phyloP scores from a whole-genome alignment of 2,888 invertebrate genomes.

The Malacosoma neustria region DNA sequence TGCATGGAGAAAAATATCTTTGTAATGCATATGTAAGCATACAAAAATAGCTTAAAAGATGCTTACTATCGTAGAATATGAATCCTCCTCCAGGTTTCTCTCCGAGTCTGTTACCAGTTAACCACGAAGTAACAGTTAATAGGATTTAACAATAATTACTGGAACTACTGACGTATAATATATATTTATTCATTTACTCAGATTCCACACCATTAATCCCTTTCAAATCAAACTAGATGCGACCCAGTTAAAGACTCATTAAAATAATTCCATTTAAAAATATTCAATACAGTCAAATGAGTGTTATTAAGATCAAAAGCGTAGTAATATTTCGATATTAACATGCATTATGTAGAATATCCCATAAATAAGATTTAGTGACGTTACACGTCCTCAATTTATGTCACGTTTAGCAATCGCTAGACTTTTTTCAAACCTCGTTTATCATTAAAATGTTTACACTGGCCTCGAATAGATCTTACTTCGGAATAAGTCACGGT shows the following conservation, averaged over 20 bases:
- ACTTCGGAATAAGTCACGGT: constrained; percentile 23
- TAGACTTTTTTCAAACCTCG: constrained; percentile 53
- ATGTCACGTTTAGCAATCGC: constrained; percentile 54
- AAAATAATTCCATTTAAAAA: constrained; percentile 37
- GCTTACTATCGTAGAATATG: too few relatives aligned
- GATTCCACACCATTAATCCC: constrained; percentile 24
- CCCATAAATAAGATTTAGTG: constrained; percentile 59
- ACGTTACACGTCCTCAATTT: constrained; percentile 54
- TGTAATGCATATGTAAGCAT: too few relatives aligned
- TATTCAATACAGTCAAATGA: constrained; percentile 48
- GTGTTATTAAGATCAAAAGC: constrained; percentile 60
- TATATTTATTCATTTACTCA: constrained; percentile 6
- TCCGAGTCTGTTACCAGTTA: too few relatives aligned
- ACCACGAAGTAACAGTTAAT: too few relatives aligned
- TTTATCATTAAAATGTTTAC: constrained; percentile 57
- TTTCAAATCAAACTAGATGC: constrained; percentile 26
- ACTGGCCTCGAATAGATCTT: constrained; percentile 33
- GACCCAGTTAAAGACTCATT: constrained; percentile 33
- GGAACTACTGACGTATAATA: too few relatives aligned
- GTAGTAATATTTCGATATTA: constrained; percentile 47
- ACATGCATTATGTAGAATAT: constrained; percentile 52
- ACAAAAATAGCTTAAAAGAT: too few relatives aligned
- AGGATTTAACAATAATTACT: too few relatives aligned
- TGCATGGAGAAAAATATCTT: too few relatives aligned
- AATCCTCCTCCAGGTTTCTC: too few relatives aligned